phyloP scores from a whole-genome alignment of 2,113 vertebrate species.

The Zingel zingel region DNA sequence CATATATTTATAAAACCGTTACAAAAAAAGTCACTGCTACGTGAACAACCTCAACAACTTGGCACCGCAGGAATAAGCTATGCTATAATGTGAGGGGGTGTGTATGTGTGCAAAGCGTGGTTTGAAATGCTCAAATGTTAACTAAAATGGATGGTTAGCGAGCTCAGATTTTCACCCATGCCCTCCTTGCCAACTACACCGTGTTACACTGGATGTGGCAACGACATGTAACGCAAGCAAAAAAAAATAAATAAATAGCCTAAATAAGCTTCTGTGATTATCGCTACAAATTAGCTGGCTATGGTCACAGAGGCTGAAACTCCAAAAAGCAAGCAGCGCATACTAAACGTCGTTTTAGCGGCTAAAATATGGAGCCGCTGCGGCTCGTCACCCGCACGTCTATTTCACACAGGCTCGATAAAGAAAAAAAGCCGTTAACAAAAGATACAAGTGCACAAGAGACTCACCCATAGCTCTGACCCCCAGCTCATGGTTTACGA shows the following conservation, averaged over 20 bases:
- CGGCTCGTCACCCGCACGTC: background rate
- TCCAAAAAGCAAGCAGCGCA: slow-evolving; percentile 15
- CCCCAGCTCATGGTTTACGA: slow-evolving; percentile 85
- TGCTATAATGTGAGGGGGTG: slow-evolving; percentile 43
- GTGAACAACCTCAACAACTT: background rate
- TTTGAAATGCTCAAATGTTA: slow-evolving; percentile 26
- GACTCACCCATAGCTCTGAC: slow-evolving; percentile 84
- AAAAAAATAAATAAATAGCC: background rate
- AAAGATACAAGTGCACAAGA: slow-evolving; percentile 21
- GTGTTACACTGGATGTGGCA: background rate
- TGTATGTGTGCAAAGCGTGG: slow-evolving; percentile 65
- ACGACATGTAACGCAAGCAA: background rate
- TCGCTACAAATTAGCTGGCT: slow-evolving; percentile 39
- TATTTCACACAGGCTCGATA: background rate
- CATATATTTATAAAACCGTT: background rate
- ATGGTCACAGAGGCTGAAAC: background rate
- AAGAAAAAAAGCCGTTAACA: no score
- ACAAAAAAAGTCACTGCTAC: slow-evolving; percentile 1
- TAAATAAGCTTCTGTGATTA: background rate
- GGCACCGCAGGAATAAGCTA: background rate
- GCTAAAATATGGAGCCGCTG: slow-evolving; percentile 9
- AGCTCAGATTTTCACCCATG: background rate
- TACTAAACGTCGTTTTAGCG: background rate
- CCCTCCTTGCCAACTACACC: background rate
- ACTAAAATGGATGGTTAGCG: slow-evolving; percentile 51